Evolutionary conservation across 2,797 vertebrate genomes (phyloP), one percentile per base, ranked within the genome.

Genomic region (Gobio occitaniae): DNA sequence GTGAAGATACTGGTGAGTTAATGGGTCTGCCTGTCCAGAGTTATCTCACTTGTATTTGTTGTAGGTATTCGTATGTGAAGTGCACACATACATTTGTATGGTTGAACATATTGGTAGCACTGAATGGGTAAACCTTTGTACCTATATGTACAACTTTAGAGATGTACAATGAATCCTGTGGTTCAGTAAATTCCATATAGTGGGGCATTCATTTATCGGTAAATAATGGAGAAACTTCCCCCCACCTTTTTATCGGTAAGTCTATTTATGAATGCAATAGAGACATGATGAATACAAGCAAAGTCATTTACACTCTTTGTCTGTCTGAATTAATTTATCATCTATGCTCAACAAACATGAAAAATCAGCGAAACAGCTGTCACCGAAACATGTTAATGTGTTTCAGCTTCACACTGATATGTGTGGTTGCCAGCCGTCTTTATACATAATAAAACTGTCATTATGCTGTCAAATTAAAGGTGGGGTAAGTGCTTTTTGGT

Each of bases 161-260:
- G 15, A 36, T 56, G 6, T 36, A 36, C 2, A 54, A 44, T 63
- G n/a, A 63, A 25, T 56, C 54, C 1, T 59, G 5, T 15, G 32
- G 32, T 41, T 77, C 52, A 77, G 32, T 78, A 44, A 63, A 13
- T 63, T 61, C 59, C 11, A 2, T 32, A 29, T 17, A 47, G 3
- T 66, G 21, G 41, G 11, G 32, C 29, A 54, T 70, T 36, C 3
- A 19, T 68, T 76, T 54, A 69, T 69, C 15, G 65, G 48, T 41
- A 25, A 47, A 71, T 47, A n/a, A 47, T 71, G 41, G 41, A 71
- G 44, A 72, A 72, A 72, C n/a, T 4, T 72, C 50, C 25, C 50
- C 12, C 17, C 47, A 32, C 32, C 25, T 50, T 59, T 84, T 48
- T 12, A 82, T 68, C 70, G 48, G 32, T 77, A 75, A 80, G 47